A percentile compares a stretch with the other conserved stretches of the same genome.
Conservation (phyloP, 2,888 invertebrate genomes). For the Dendrolimus pini region DNA sequence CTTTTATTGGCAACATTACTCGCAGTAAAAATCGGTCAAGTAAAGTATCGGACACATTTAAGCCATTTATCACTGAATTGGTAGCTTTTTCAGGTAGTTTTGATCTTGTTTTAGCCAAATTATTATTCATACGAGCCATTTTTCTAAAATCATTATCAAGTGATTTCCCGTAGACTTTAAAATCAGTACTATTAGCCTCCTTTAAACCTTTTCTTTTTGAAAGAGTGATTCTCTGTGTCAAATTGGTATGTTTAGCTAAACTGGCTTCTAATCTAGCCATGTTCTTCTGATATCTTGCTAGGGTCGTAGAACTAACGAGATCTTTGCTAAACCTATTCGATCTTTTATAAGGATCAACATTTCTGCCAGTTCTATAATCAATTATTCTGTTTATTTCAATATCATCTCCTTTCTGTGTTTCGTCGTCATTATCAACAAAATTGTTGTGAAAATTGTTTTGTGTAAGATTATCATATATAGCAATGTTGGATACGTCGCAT, state of each 20-base stretch:
- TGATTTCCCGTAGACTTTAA: neutral
- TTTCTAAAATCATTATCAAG: neutral
- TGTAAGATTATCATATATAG: neutral
- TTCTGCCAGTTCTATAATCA: neutral
- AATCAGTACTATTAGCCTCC: neutral
- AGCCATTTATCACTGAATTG: neutral
- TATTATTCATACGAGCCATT: neutral
- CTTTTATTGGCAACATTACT: conserved; percentile 57
- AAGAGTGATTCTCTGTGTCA: conserved; percentile 7
- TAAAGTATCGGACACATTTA: conserved; percentile 32
- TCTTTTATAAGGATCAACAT: neutral
- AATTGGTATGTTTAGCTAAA: conserved; percentile 2
- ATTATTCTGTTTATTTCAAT: neutral
- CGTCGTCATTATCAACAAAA: neutral
- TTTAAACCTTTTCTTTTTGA: conserved; percentile 4
- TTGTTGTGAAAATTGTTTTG: neutral
- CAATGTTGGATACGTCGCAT: conserved; percentile 22
- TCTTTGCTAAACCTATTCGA: neutral
- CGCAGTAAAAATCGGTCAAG: conserved; percentile 43
- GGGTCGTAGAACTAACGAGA: neutral
- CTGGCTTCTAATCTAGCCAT: conserved; percentile 7
- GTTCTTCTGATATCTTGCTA: conserved; percentile 3
- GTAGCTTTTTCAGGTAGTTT: conserved; percentile 5
- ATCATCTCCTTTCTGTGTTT: neutral
- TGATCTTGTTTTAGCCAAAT: neutral